Evolutionary conservation across 2,888 invertebrate species (phyloP), one percentile per base, ranked within the genome.

Genomic region (Acrobasis suavella): DNA sequence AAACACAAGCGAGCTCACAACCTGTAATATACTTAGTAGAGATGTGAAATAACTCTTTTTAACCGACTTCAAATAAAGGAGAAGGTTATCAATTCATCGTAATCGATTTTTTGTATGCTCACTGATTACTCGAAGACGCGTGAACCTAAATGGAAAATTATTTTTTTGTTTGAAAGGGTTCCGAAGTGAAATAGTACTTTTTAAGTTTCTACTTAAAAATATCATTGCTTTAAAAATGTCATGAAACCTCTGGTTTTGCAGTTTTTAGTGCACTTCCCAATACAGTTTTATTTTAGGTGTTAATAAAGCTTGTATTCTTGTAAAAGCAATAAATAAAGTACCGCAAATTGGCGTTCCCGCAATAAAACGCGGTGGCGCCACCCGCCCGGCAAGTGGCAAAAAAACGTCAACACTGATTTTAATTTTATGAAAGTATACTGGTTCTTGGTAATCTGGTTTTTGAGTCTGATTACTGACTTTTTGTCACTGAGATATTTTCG

Each of bases 401-500:
- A 51, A 55, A 55, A 16, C 10, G 16, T 55, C 39, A 55, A 55
- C 54, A 54, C 54, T 2, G 32, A 52, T 55, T 55, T 55, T 55
- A 55, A 55, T 55, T 55, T 39, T 55, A 54, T 15, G 54, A 55
- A 55, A 15, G 16, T 15, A 10, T 10, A 55, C 55, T 55, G 52
- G 32, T 52, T 39, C 16, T 39, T 3, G 7, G 46, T 46, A 46
- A 39, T 55, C 55, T 55, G 55, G 55, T 55, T 55, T 39, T 22
- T 38, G 39, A 10, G 9, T 38, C 39, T 39, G 39, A 55, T 55
- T 38, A 15, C 55, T 1, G 17, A 10, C 39, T 55, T 55, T 38
- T 55, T 55, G 16, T 39, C 39, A 55, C 12, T n/a, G 12, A 39
- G 8, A 39, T 55, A 55, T 39, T 55, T 46, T 55, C 39, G 17